phyloP scores from a whole-genome alignment of 2,113 vertebrate genomes.

The Orthonyx spaldingii region DNA sequence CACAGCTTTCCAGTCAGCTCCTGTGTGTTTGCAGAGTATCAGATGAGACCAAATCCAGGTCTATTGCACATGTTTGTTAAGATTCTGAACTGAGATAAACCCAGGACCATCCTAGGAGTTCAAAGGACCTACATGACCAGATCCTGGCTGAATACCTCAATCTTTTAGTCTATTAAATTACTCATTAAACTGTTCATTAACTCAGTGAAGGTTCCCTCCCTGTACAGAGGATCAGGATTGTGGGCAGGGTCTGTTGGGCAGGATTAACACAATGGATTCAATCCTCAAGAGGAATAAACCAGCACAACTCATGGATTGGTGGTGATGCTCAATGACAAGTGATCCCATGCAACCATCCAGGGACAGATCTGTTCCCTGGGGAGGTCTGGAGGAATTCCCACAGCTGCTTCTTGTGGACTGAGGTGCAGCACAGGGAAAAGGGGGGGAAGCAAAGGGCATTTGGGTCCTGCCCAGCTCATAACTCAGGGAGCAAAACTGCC shows the following conservation, averaged over 20 bases:
- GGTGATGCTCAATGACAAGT: neutral
- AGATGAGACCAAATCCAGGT: neutral
- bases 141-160: neutral
- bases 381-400: neutral
- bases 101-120: neutral
- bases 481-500: neutral
- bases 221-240: accelerated
- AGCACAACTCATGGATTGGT: neutral
- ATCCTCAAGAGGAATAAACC: neutral
- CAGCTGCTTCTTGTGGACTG: neutral
- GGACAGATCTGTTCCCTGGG: neutral
- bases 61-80: neutral
- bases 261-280: neutral
- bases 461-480: neutral
- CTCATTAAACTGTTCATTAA: neutral
- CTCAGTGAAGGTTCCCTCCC: neutral
- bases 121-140: neutral
- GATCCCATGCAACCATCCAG: neutral
- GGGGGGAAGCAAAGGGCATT: neutral
- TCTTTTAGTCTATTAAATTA: neutral
- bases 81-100: neutral
- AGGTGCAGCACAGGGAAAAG: neutral
- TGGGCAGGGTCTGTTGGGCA: neutral
- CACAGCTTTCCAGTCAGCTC: neutral
- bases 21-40: no score